Evolutionary conservation across 2,113 vertebrate species (phyloP), one percentile per base, ranked within the genome.

Genomic region (Recurvirostra avosetta): DNA sequence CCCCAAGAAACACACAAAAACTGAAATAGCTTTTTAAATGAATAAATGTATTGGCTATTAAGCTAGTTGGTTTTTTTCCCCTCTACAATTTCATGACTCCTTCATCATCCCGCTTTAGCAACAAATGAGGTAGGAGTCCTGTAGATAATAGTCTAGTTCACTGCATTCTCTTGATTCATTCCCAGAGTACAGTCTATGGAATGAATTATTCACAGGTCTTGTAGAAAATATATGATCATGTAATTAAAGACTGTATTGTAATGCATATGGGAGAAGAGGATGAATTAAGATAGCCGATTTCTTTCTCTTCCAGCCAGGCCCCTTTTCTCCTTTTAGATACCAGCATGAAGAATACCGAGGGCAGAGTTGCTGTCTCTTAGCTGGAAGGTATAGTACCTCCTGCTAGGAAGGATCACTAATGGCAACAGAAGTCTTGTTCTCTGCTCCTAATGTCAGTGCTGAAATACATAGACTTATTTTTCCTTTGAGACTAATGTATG

Each of bases 231-330:
- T 19, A 65, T 72, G 79, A 53, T 72, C 26, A 2, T 88, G 77
- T 96, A 93, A 96, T 94, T 95, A 96, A 96, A 87, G 62, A n/a
- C 81, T 85, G 40, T 82, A 85, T 95, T 67, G 41, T 89, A 90
- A 79, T 79, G 65, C 70, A 15, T 84, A 23, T 65, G 49, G 65
- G 58, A 78, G 62, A 79, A 81, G 49, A 81, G n/a, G 40, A 61
- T 90, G 62, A 96, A 72, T 87, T 76, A 91, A 94, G 76, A 65
- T 53, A 75, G 34, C 22, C 21, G 38, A 3, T 73, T 50, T 88
- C 65, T 63, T 76, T 84, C 22, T 53, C 6, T 90, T 75, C 52
- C 16, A 87, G 16, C 16, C 34, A 65, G 52, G 21, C 25, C 25
- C 21, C 34, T 87, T 88, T 50, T 12, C 7, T 7, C 6, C 1